Base-by-base conservation (phyloP, 1,140 invertebrate species). In the Scaptomyza pallida region DNA sequence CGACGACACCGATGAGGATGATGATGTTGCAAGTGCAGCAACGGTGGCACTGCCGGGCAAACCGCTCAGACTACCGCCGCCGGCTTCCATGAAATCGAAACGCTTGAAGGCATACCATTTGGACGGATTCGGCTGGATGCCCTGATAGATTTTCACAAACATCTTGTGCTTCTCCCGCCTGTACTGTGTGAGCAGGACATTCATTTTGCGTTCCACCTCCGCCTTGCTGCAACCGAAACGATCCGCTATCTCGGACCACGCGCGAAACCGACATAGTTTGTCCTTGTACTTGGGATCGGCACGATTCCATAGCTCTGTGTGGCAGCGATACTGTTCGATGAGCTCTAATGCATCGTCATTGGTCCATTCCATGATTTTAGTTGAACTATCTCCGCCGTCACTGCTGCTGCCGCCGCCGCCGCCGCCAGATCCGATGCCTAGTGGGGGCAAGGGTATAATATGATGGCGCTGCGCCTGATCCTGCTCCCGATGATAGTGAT, bases 131-230 rank as follows among this genome's bases (percentile, higher is more conserved):
- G 89, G 89, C 64, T 90, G 81, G 4, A 91, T 90, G 69, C 90
- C 89, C 71, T 91, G 86, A 72, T 91, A 91, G 50, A 91, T 70
- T 65, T 91, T 91, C 5, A 91, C 72, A 44, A 91, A 88, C 83
- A 91, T 91, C 63, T 92, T 93, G 43, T 93, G 92, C 52, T 92
- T 92, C 65, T 93, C 92, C 10, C 92, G 90, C 6, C 92, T 76
- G 51, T 92, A 93, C 12, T 93, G 92, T 10, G 92, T 92, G 5
- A 93, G 90, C 21, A 93, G 71, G 9, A 92, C 92, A 4, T 92
- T 93, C 77, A 93, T 92, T 41, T 93, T 93, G 23, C 92, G 92
- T 63, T 93, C 92, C 16, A 93, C 89, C 59, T 93, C 92, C 8
- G 92, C 91, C 26, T 90, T 92, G 69, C 92, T 92, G 73, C 92